Base-by-base conservation (phyloP, 2,797 vertebrate genomes). In the Argya squamiceps region DNA sequence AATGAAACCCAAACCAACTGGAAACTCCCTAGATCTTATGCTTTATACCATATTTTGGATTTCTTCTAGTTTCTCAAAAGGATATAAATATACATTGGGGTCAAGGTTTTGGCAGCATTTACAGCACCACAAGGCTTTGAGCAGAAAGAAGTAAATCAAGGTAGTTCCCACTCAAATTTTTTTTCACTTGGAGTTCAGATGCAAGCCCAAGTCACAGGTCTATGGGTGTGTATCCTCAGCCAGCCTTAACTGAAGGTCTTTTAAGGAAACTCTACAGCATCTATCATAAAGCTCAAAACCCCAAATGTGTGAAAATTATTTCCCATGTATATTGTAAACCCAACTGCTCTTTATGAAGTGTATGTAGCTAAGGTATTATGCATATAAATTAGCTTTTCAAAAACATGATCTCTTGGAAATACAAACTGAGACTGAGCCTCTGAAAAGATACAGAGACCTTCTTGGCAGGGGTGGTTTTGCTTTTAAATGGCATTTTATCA, bases 341-440 rank as follows among this genome's bases (percentile, higher is more conserved):
- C 2, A 74, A 5, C 8, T 65, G 19, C 53, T 89, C 56, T 65
- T 84, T 55, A 79, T 63, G 43, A 87, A 74, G 53, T 22, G 4
- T 41, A 47, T 65, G 43, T 78, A 74, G 78, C 30, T 95, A 88
- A 91, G 56, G 76, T 81, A 71, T 74, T 73, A 30, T 53, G 68
- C 52, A 86, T 84, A 89, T 41, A 93, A 96, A 96, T 85, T 83
- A 88, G 49, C 17, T 79, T 87, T 88, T 89, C 49, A 81, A 76
- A 96, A 91, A n/a, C 18, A 12, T 34, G 62, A 75, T 83, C 16
- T 20, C 56, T 88, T 17, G 3, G 43, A 90, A 88, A 85, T 56
- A 81, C 3, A 16, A 95, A 63, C 36, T 36, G 52, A 93, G 49
- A 81, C 2, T 50, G 23, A 93, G 47, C 12, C 34, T 74, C 36